These are phyloP conservation scores for Amiota minor DNA, from an alignment of 2,888 invertebrate genomes.

Conservation along the genomic window DNA sequence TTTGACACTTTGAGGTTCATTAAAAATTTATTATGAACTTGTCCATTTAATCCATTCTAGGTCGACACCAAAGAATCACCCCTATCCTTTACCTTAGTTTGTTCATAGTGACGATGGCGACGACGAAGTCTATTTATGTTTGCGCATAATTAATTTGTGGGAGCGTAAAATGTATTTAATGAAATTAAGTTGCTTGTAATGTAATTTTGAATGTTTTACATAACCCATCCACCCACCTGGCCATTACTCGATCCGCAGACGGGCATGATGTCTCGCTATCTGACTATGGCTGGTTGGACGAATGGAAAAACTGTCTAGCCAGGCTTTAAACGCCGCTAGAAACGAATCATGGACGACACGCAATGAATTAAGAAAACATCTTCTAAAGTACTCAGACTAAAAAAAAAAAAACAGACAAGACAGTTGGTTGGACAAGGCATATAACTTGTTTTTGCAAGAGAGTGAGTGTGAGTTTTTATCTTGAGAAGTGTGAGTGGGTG, in stretches of 20 bases:
- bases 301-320: conserved; percentile 4
- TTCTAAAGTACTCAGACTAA: conserved; percentile 10
- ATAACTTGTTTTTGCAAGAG: conserved; percentile 4
- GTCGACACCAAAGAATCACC: not conserved
- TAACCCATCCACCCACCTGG: not conserved
- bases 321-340: not conserved
- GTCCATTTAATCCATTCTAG: too few relatives aligned
- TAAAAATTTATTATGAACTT: too few relatives aligned
- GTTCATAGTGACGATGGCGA: not conserved
- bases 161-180: conserved; percentile 35
- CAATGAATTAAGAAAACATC: conserved; percentile 11
- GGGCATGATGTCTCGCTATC: too few relatives aligned
- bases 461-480: conserved; percentile 12
- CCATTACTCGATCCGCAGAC: too few relatives aligned
- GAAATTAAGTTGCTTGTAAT: conserved; percentile 42
- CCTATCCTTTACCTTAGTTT: not conserved
- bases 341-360: not conserved
- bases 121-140: conserved; percentile 16
- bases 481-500: not conserved
- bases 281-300: too few relatives aligned
- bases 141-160: conserved; percentile 32
- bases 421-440: not conserved
- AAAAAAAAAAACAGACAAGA: conserved; percentile 2
- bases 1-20: too few relatives aligned
- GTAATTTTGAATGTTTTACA: conserved; percentile 43